A percentile compares a stretch with the other conserved stretches of the same genome.
phyloP scores from a whole-genome alignment of 2,113 vertebrate genomes.

The Varanus salvator region DNA sequence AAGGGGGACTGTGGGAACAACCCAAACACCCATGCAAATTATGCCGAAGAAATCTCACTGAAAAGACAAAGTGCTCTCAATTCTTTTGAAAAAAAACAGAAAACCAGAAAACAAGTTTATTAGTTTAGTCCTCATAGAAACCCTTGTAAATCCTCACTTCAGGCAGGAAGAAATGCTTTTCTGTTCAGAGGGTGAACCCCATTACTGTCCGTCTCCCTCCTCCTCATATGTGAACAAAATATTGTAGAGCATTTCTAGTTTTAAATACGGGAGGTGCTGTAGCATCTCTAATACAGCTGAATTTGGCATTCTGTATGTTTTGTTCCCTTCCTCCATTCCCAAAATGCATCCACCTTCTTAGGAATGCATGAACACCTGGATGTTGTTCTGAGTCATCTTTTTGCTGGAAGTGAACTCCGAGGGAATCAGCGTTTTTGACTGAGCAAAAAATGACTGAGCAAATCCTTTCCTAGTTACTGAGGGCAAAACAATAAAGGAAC shows the following conservation, averaged over 20 bases:
- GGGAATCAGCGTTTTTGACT: constrained; percentile 59
- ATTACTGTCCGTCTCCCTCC: background rate
- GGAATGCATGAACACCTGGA: constrained; percentile 59
- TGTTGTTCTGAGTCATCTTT: constrained; percentile 43
- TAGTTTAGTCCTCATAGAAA: background rate
- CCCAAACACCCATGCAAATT: no score
- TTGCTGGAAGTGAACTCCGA: constrained; percentile 40
- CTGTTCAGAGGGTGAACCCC: background rate
- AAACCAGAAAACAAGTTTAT: background rate
- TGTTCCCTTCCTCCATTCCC: background rate
- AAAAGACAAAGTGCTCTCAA: background rate
- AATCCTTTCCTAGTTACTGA: constrained; percentile 49
- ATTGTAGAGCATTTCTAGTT: background rate
- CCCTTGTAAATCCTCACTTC: no score
- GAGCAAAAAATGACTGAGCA: constrained; percentile 51
- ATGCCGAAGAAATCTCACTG: background rate
- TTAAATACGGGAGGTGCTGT: background rate
- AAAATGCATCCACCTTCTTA: constrained; percentile 38
- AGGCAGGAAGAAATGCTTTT: background rate
- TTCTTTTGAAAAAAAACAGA: background rate
- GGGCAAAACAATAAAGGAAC: constrained; percentile 43
- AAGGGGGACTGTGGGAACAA: background rate
- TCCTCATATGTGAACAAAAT: background rate
- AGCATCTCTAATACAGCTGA: background rate
- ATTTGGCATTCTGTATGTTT: constrained; percentile 11